Evolutionary conservation across 2,888 invertebrate genomes (phyloP), one percentile per base, ranked within the genome.

Genomic region (Fabriciana adippe): DNA sequence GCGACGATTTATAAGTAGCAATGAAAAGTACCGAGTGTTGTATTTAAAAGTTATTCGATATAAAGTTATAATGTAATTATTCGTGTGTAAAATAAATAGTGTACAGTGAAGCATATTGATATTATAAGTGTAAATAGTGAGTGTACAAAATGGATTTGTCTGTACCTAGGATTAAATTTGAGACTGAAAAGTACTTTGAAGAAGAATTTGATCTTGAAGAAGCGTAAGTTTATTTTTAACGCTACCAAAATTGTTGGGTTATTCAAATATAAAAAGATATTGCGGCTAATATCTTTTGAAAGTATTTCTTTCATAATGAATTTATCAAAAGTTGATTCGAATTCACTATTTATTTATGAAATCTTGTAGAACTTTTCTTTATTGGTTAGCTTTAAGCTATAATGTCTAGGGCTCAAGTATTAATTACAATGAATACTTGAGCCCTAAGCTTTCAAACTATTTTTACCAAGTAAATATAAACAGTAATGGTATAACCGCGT

Each of bases 71-170:
- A 71, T 66, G 72, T 72, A 64, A 67, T 55, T 72, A 63, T 41
- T 6, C 1, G 16, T 3, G 50, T 51, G 35, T 41, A 41, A 50
- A 16, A 41, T 55, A 66, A 41, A 18, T 54, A 51, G 67, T 68
- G 69, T 66, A 15, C 60, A 66, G 69, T 72, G 56, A 76, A 31
- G 3, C 31, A 31, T 76, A 77, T 74, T 78, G 73, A 68, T 68
- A 73, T 73, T 71, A 62, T 75, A 70, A 70, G 68, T 72, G 73
- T 74, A 73, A 69, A 72, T 73, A 78, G 76, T 71, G 75, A 78
- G 77, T 78, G 67, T 57, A 59, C 54, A 81, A 76, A 72, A 91
- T 91, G 91, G 91, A 91, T 90, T 82, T 91, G 35, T 87, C 90
- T 16, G 75, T 90, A 75, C 85, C 85, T 72, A 87, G 87, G 73